Base-by-base conservation (phyloP, 2,113 vertebrate species). In the Bubalus kerabau region DNA sequence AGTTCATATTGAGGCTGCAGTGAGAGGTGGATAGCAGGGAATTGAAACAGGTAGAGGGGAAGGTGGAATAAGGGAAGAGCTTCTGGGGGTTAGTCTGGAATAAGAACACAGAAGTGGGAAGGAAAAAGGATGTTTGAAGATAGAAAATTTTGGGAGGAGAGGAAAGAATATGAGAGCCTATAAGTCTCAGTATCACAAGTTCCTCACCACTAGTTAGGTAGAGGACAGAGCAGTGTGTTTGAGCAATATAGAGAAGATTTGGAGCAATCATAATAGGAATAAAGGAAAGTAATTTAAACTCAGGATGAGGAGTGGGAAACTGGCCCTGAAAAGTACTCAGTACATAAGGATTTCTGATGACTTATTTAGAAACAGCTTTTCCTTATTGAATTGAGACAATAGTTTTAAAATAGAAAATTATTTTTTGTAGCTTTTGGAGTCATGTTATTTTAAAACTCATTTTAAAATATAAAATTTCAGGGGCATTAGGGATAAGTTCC, bases 371-470 rank as follows among this genome's bases (percentile, higher is more conserved):
- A 96, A 94, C 3, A 95, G 57, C 50, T 84, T 96, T 96, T 80
- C 15, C 57, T 74, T 88, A 93, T 80, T 90, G 97, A 84, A 59
- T 93, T 95, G 87, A 92, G 62, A 92, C 5, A 95, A 74, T 9
- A 43, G 23, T 76, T 95, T 87, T 95, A 93, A 95, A 91, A 89
- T 54, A 88, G 48, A 86, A 97, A 96, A 60, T 91, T 87, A 13
- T 57, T 43, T 67, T 92, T 96, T 56, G 56, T 93, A 94, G 89
- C 57, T 92, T 96, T 96, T 95, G 26, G 23, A 97, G 71, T 97
- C 11, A 67, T 54, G 2, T 95, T 62, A 96, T 87, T 92, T 97
- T 93, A 97, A 96, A 97, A 96, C 8, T 43, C 87, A 92, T 96
- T 95, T 92, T 90, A 96, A 96, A 91, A 85, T 71, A 24, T 62